These are phyloP conservation scores for Drosophila kurseongensis DNA, from an alignment of 1,140 invertebrate species.

Conservation along the genomic window DNA sequence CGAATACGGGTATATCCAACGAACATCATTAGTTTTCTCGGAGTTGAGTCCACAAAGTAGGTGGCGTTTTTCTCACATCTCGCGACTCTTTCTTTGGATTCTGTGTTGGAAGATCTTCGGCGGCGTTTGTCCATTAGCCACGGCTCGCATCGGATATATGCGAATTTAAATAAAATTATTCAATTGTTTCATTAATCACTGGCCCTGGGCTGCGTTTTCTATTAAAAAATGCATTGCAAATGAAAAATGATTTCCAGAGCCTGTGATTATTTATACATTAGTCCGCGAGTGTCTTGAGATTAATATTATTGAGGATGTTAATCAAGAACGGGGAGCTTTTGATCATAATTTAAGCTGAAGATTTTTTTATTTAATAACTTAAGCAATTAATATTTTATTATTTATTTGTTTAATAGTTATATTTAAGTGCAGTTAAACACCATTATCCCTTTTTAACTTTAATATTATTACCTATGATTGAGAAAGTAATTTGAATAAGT, in stretches of 20 bases:
- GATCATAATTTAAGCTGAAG: neutral
- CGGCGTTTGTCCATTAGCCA: slow-evolving; percentile 72
- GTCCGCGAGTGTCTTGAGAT: neutral
- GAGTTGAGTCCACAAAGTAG: slow-evolving; percentile 50
- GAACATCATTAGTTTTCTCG: slow-evolving; percentile 64
- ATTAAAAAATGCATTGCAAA: slow-evolving; percentile 49
- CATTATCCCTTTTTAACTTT: too few species aligned
- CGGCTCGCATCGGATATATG: slow-evolving; percentile 77
- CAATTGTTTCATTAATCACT: slow-evolving; percentile 74
- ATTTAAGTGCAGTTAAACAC: too few species aligned
- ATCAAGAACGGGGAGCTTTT: neutral
- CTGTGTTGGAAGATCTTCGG: slow-evolving; percentile 43
- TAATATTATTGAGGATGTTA: neutral
- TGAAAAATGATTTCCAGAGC: slow-evolving; percentile 46
- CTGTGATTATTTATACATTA: slow-evolving; percentile 43
- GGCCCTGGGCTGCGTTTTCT: slow-evolving; percentile 30
- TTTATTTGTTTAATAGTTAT: too few species aligned
- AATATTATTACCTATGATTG: too few species aligned
- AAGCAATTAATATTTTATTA: too few species aligned
- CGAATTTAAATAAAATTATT: slow-evolving; percentile 83
- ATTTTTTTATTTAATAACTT: too few species aligned
- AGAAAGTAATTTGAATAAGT: too few species aligned
- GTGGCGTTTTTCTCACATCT: slow-evolving; percentile 79
- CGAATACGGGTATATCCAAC: slow-evolving; percentile 1
- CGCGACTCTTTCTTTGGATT: slow-evolving; percentile 15